These are phyloP conservation scores for Syngnathus acus DNA, from an alignment of 2,797 vertebrate species.

Conservation along the genomic window DNA sequence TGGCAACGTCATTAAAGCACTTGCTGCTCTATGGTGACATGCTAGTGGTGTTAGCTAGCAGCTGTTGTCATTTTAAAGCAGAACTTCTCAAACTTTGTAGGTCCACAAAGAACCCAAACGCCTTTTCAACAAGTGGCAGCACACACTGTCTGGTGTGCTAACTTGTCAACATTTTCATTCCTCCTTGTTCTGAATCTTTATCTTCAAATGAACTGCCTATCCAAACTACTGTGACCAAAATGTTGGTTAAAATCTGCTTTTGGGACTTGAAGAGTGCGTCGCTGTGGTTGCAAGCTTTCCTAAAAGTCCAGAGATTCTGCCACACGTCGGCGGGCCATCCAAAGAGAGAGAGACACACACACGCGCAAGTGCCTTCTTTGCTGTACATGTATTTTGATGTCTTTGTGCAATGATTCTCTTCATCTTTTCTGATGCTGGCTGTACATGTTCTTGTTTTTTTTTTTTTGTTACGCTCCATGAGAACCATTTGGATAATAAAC, in stretches of 20 bases:
- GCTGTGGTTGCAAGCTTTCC: too few species aligned
- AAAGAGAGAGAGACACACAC: not conserved
- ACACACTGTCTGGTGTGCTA: too few species aligned
- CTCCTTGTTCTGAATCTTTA: too few species aligned
- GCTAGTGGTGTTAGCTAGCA: not conserved
- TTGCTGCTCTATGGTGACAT: not conserved
- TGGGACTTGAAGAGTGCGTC: too few species aligned
- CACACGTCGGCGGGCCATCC: not conserved
- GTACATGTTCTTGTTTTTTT: constrained; percentile 4
- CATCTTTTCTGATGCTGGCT: not conserved
- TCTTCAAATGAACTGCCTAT: too few species aligned
- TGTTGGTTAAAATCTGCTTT: too few species aligned
- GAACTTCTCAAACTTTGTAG: too few species aligned
- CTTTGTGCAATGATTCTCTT: not conserved
- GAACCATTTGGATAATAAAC: constrained; percentile 4
- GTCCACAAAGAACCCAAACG: too few species aligned
- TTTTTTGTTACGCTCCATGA: not conserved
- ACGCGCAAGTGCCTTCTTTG: constrained; percentile 2
- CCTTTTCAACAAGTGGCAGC: too few species aligned
- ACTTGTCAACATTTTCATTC: too few species aligned
- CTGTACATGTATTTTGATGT: constrained; percentile 5
- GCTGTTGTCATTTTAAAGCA: too few species aligned
- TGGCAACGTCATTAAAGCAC: not conserved
- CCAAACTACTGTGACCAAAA: too few species aligned
- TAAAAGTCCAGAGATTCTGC: not conserved